Percentiles rank a stretch among this genome's conserved stretches.
phyloP scores from a whole-genome alignment of 2,888 invertebrate genomes.

The Hydroisotoma schaefferi region DNA sequence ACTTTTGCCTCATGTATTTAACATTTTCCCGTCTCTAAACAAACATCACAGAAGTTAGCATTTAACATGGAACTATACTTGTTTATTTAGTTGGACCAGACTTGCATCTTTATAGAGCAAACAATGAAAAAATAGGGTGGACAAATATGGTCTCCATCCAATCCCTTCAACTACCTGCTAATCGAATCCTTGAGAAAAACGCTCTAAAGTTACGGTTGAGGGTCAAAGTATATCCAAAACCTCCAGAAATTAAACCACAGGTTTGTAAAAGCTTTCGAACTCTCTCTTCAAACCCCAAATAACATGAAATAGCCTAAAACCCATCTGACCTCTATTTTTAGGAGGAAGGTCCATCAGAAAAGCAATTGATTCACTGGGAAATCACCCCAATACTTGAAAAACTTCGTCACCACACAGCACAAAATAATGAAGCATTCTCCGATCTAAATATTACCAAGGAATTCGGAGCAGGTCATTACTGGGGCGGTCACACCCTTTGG shows the following conservation, averaged over 20 bases:
- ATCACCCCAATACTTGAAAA: slow-evolving; percentile 22
- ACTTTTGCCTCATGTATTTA: slow-evolving; percentile 32
- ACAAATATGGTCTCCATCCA: slow-evolving; percentile 31
- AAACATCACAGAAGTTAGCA: neutral
- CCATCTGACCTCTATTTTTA: neutral
- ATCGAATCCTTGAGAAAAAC: slow-evolving; percentile 22
- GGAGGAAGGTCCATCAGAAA: slow-evolving; percentile 26
- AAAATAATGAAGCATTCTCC: slow-evolving; percentile 31
- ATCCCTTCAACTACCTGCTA: slow-evolving; percentile 25
- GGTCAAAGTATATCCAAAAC: slow-evolving; percentile 32
- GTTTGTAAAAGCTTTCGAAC: neutral
- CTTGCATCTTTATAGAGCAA: slow-evolving; percentile 32
- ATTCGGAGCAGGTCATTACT: slow-evolving; percentile 37
- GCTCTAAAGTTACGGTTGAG: slow-evolving; percentile 25
- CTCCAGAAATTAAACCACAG: slow-evolving; percentile 21
- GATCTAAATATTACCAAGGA: slow-evolving; percentile 37
- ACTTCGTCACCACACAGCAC: slow-evolving; percentile 10
- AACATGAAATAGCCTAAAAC: too few relatives aligned
- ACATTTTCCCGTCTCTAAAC: neutral
- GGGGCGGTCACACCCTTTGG: slow-evolving; percentile 35
- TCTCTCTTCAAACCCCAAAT: neutral
- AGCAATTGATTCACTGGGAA: slow-evolving; percentile 39
- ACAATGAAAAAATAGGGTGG: slow-evolving; percentile 37
- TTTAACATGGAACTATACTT: neutral
- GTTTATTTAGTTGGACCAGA: slow-evolving; percentile 39